Evolutionary conservation across 2,888 invertebrate genomes (phyloP), one percentile per base, ranked within the genome.

Genomic region (Andrena trimmerana): DNA sequence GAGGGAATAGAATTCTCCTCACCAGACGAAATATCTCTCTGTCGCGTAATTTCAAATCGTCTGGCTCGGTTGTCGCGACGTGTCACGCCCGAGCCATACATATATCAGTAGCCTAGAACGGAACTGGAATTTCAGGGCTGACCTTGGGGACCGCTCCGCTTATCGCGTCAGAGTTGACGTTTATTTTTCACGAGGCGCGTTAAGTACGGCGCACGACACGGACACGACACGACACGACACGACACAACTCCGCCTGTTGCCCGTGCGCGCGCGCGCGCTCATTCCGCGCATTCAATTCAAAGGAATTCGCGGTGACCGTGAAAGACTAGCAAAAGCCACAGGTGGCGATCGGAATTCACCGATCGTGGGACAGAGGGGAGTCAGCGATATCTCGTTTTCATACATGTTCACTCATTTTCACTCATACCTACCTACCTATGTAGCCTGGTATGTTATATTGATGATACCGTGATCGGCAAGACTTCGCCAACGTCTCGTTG

Each of bases 81-180:
- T 27, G 57, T 13, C 13, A 3, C 27, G n/a, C 13, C 24, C 42
- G 16, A 29, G 16, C 52, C 71, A 24, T 42, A 1, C 42, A 50
- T 52, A 52, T 48, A 48, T 80, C 78, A 77, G 2, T 59, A 81
- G 75, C 74, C 78, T 80, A 81, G 78, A 85, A 79, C 84, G 76
- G 78, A 86, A 77, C 77, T 88, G 88, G 88, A 88, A 88, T 88
- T 85, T 84, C 85, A 84, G 84, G 78, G 75, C 62, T 73, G 88
- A 87, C 88, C 88, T 88, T 88, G 88, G 77, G 57, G 57, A 82
- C 69, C 75, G 88, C 75, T 85, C 68, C 69, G 85, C 87, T 88
- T 88, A 88, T 88, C 88, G 81, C 79, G 57, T 48, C 74, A 54
- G n/a, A 70, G 80, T 82, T 67, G 85, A 78, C 74, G 81, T 88